These are phyloP conservation scores for Perca schrenkii DNA, from an alignment of 2,113 vertebrate genomes.

Conservation along the genomic window DNA sequence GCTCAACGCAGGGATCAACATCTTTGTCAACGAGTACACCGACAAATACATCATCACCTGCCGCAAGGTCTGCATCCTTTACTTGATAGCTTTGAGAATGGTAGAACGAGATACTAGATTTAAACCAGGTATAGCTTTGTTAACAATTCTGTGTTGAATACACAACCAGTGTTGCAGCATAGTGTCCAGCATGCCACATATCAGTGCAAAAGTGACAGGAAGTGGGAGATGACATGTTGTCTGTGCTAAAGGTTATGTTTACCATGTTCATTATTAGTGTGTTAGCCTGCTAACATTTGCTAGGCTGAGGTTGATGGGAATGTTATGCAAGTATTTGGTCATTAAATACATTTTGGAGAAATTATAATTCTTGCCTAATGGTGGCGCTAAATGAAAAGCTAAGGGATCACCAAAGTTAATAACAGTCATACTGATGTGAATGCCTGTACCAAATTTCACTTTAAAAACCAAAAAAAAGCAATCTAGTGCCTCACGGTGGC, in stretches of 20 bases:
- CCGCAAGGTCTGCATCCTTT: slow-evolving; percentile 79
- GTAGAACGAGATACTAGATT: neutral
- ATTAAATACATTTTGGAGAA: neutral
- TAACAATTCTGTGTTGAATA: neutral
- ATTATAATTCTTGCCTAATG: neutral
- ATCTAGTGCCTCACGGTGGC: no score
- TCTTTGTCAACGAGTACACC: slow-evolving; percentile 88
- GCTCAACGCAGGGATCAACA: slow-evolving; percentile 87
- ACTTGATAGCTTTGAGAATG: neutral
- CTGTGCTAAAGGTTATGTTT: neutral
- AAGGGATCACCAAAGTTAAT: neutral
- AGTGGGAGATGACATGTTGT: neutral
- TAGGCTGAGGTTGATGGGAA: neutral
- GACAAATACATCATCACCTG: slow-evolving; percentile 82
- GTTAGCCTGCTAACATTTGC: neutral
- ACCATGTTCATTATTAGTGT: neutral
- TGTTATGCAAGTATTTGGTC: neutral
- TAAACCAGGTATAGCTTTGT: neutral
- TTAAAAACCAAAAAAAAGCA: no score
- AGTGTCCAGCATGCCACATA: neutral
- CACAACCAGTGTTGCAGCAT: neutral
- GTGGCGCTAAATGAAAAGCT: neutral
- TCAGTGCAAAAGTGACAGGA: neutral
- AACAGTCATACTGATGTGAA: neutral
- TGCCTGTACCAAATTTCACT: neutral